Evolutionary conservation across 2,113 vertebrate species (phyloP).

Genomic region (Ophiodon elongatus): DNA sequence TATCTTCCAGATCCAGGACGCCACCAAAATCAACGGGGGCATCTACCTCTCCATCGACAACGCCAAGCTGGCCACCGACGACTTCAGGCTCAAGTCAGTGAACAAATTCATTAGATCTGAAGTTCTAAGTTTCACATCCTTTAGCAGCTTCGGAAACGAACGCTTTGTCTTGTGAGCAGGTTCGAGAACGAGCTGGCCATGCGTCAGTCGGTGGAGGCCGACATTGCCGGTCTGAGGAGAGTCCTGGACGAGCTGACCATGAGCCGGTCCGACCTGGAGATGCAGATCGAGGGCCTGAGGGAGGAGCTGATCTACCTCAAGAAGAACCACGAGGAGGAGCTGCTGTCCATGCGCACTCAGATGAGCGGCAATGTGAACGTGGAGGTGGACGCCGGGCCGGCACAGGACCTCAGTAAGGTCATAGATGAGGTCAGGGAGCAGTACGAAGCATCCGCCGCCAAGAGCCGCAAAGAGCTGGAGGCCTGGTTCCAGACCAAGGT

Average conservation of each 20-base stretch:
- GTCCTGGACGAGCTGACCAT: constrained; percentile 85
- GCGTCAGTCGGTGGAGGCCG: constrained; percentile 87
- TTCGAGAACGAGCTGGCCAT: constrained; percentile 88
- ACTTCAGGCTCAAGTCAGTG: constrained; percentile 87
- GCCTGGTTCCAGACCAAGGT: constrained; percentile 78
- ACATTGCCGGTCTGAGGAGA: constrained; percentile 84
- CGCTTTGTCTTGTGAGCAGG: constrained; percentile 66
- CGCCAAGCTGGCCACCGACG: constrained; percentile 86
- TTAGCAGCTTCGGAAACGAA: not conserved
- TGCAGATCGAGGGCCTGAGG: constrained; percentile 84
- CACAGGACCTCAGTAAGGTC: constrained; percentile 59
- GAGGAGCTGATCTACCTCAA: constrained; percentile 87
- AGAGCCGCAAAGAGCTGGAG: constrained; percentile 85
- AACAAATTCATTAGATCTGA: not conserved
- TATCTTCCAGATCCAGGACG: constrained; percentile 79
- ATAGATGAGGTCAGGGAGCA: constrained; percentile 83
- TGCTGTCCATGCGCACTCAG: constrained; percentile 42
- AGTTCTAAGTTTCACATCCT: not conserved
- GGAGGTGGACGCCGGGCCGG: constrained; percentile 79
- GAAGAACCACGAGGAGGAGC: constrained; percentile 88
- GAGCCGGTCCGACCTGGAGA: constrained; percentile 82
- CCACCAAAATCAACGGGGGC: constrained; percentile 77
- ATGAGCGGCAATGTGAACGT: constrained; percentile 82
- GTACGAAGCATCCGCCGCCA: constrained; percentile 85
- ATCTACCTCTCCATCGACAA: constrained; percentile 85